Conservation (phyloP, 35 echinoderm and acorn worm species). For the Ophioderma brevispina region DNA sequence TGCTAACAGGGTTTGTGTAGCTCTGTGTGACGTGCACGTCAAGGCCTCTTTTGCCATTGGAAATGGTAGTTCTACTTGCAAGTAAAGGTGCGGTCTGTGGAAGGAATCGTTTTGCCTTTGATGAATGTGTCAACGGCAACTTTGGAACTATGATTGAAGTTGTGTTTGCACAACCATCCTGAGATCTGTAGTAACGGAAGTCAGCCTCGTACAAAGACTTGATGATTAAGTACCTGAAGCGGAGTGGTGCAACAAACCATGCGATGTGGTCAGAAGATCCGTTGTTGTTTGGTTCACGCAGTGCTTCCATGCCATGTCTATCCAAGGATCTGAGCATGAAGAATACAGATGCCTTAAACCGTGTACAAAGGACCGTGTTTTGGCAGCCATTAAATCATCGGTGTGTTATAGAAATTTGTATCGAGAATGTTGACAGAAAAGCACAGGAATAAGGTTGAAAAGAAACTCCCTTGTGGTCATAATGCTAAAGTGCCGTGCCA, state of each 20-base stretch:
- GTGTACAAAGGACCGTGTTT: slow-evolving; percentile 49
- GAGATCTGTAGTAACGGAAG: slow-evolving; percentile 35
- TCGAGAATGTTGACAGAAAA: slow-evolving; percentile 30
- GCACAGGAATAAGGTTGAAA: slow-evolving; percentile 14
- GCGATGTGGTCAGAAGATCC: slow-evolving; percentile 53
- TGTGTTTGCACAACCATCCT: slow-evolving; percentile 83
- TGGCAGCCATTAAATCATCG: slow-evolving; percentile 24
- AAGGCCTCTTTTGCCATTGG: slow-evolving; percentile 91
- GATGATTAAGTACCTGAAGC: slow-evolving; percentile 68
- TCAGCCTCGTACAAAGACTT: slow-evolving; percentile 61
- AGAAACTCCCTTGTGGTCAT: slow-evolving; percentile 57
- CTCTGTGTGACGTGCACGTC: slow-evolving; percentile 84
- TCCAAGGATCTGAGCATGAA: slow-evolving; percentile 66
- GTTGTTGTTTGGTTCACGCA: slow-evolving; percentile 88
- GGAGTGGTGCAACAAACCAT: slow-evolving; percentile 75
- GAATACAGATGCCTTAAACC: slow-evolving; percentile 65
- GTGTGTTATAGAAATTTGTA: slow-evolving; percentile 57
- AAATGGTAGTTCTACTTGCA: slow-evolving; percentile 67
- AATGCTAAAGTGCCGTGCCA: slow-evolving; percentile 39
- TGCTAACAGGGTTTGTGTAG: slow-evolving; percentile 88
- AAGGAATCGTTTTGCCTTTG: slow-evolving; percentile 46
- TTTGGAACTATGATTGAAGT: slow-evolving; percentile 40
- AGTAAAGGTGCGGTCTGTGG: slow-evolving; percentile 53
- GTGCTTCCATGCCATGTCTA: slow-evolving; percentile 72
- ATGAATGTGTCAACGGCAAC: not conserved